Percentiles rank a stretch among this genome's conserved stretches.
Evolutionary conservation across 2,888 invertebrate species (phyloP).

Genomic region (Philereme vetulata): DNA sequence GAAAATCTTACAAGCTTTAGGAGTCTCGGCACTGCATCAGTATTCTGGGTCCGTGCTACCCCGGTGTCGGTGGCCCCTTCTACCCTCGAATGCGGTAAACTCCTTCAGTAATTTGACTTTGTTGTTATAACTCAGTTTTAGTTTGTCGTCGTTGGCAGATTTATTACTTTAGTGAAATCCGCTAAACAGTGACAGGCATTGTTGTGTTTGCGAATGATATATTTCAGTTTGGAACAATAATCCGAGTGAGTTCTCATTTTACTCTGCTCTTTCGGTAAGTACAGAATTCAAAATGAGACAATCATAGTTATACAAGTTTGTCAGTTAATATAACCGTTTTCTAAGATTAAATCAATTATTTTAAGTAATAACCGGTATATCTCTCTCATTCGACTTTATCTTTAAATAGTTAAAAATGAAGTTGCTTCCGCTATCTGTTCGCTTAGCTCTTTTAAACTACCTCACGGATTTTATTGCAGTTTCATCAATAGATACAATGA

Average conservation of each 20-base stretch:
- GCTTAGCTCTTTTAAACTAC: no score
- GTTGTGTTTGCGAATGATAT: constrained; percentile 35
- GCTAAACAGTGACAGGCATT: constrained; percentile 58
- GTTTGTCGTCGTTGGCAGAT: constrained; percentile 79
- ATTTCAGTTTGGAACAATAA: constrained; percentile 14
- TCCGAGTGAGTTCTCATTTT: background rate
- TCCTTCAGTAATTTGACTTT: constrained; percentile 83
- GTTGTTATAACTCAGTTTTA: constrained; percentile 83
- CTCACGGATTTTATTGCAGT: no score
- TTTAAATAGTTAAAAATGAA: no score
- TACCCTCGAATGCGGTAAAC: constrained; percentile 69
- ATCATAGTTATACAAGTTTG: no score
- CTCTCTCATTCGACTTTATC: no score
- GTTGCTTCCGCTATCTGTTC: no score
- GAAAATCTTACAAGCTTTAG: constrained; percentile 82
- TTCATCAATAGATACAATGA: no score
- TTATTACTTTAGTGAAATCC: constrained; percentile 78
- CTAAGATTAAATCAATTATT: no score
- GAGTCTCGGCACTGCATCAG: constrained; percentile 70
- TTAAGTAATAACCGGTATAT: no score
- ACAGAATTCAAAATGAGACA: no score
- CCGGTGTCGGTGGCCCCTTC: constrained; percentile 71
- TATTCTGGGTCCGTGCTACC: constrained; percentile 66
- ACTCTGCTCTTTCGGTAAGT: background rate
- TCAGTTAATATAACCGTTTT: no score